Evolutionary conservation across 2,888 invertebrate genomes (phyloP).

Genomic region (Nomada flava): DNA sequence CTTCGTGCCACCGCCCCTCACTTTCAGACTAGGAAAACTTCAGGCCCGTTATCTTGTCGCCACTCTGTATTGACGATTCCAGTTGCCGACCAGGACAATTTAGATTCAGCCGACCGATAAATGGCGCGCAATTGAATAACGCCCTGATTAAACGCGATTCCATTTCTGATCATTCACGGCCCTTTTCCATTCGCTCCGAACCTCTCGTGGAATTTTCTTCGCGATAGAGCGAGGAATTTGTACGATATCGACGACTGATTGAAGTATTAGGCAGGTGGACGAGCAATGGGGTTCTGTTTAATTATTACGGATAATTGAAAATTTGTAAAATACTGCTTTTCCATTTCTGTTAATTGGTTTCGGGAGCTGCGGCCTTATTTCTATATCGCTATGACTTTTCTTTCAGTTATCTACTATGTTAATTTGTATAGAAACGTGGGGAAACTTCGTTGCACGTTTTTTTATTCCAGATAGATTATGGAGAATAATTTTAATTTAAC

Average conservation of each 20-base stretch:
- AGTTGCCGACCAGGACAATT: constrained; percentile 41
- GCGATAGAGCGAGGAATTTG: background rate
- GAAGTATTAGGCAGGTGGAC: background rate
- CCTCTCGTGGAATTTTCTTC: constrained; percentile 6
- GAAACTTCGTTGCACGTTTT: too few species aligned
- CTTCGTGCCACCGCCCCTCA: background rate
- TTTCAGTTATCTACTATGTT: too few species aligned
- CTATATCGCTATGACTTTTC: too few species aligned
- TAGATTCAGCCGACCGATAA: constrained; percentile 36
- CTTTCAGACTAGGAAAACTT: background rate
- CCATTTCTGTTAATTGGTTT: too few species aligned
- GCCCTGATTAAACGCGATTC: constrained; percentile 21
- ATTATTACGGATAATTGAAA: background rate
- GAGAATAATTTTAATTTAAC: too few species aligned
- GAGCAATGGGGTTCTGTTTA: background rate
- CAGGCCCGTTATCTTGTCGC: constrained; percentile 16
- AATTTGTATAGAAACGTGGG: too few species aligned
- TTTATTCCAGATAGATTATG: too few species aligned
- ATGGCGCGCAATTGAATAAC: constrained; percentile 31
- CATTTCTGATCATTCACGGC: constrained; percentile 13
- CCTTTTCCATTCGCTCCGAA: background rate
- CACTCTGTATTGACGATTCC: constrained; percentile 33
- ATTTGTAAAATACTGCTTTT: background rate
- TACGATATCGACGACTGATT: background rate
- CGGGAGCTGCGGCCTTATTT: too few species aligned